These are phyloP conservation scores for Apocrypta bakeri DNA, from an alignment of 1,140 invertebrate genomes.

Conservation along the genomic window DNA sequence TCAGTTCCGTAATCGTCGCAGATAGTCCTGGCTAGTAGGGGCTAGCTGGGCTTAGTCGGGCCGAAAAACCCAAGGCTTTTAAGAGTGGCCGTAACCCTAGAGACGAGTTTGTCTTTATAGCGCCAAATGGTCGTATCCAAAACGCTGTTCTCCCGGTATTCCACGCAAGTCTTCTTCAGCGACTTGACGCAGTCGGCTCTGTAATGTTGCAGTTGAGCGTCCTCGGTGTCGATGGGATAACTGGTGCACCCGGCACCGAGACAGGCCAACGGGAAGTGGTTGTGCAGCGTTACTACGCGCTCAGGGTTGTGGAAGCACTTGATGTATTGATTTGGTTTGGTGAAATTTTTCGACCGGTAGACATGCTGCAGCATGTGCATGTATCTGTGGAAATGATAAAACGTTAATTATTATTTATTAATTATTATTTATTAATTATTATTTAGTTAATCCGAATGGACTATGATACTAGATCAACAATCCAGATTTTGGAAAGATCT, in stretches of 20 bases:
- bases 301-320: slow-evolving; percentile 96
- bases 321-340: slow-evolving; percentile 93
- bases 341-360: slow-evolving; percentile 92
- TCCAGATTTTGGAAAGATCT: too few relatives aligned
- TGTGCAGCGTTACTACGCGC: slow-evolving; percentile 91
- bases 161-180: slow-evolving; percentile 88
- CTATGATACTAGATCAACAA: too few relatives aligned
- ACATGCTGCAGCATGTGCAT: slow-evolving; percentile 97
- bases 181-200: slow-evolving; percentile 93
- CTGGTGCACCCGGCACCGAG: slow-evolving; percentile 89
- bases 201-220: slow-evolving; percentile 95
- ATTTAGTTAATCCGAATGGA: too few relatives aligned
- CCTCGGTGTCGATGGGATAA: slow-evolving; percentile 86
- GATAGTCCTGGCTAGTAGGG: neutral
- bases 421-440: too few relatives aligned
- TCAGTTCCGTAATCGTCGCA: neutral
- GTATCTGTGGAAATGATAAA: slow-evolving; percentile 74
- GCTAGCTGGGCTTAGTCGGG: slow-evolving; percentile 48
- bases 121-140: slow-evolving; percentile 92
- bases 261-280: slow-evolving; percentile 94
- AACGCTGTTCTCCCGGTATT: slow-evolving; percentile 87
- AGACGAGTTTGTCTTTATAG: slow-evolving; percentile 85
- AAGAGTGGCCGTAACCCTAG: slow-evolving; percentile 81
- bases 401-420: neutral
- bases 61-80: slow-evolving; percentile 84